These are phyloP conservation scores for Lasioglossum zephyrum DNA, from an alignment of 2,888 invertebrate species.

Conservation along the genomic window DNA sequence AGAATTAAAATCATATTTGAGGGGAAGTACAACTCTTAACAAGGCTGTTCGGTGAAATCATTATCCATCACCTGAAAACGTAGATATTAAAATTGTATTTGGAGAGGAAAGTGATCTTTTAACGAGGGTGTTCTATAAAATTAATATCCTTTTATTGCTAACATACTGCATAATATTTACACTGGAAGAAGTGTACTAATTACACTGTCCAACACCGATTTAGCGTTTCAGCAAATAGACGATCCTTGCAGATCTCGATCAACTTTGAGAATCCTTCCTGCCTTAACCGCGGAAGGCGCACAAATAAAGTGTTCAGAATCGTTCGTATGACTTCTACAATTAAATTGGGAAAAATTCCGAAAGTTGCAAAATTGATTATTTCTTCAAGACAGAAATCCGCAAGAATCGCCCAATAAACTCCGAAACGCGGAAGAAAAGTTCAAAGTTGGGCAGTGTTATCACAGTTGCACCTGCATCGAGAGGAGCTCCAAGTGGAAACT, in stretches of 20 bases:
- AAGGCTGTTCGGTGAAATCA: slow-evolving; percentile 53
- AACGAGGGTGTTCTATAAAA: slow-evolving; percentile 52
- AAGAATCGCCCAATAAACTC: background rate
- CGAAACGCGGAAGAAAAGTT: background rate
- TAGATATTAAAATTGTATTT: background rate
- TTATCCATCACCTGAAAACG: background rate
- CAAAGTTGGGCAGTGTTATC: slow-evolving; percentile 41
- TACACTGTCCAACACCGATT: slow-evolving; percentile 19
- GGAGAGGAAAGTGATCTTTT: background rate
- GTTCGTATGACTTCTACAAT: background rate
- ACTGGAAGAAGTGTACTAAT: slow-evolving; percentile 47
- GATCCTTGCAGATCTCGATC: background rate
- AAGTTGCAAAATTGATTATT: background rate
- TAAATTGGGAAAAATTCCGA: background rate
- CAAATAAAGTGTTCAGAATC: background rate
- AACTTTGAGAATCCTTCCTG: background rate
- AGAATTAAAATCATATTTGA: background rate
- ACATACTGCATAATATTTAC: slow-evolving; percentile 38
- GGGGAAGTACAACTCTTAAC: background rate
- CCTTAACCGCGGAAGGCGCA: background rate
- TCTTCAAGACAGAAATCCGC: too few relatives aligned
- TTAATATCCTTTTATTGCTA: slow-evolving; percentile 55
- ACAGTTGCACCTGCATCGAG: slow-evolving; percentile 50
- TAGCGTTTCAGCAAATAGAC: background rate
- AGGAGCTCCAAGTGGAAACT: slow-evolving; percentile 8